Evolutionary conservation across 2,797 vertebrate genomes (phyloP).

Genomic region (Luscinia luscinia): DNA sequence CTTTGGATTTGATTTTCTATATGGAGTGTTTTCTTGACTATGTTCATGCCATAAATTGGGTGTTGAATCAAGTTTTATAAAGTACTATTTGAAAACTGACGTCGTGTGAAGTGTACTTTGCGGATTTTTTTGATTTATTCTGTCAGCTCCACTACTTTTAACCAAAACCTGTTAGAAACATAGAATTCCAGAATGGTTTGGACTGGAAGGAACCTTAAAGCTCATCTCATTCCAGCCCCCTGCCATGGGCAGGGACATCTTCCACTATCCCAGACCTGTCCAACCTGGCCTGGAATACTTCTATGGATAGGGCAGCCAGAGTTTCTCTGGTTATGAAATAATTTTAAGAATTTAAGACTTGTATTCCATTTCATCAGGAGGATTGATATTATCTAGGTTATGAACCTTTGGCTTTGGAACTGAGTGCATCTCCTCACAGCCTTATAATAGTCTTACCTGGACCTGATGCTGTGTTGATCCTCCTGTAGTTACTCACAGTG

Average conservation of each 20-base stretch:
- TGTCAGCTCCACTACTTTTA: neutral
- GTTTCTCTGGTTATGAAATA: neutral
- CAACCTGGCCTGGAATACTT: neutral
- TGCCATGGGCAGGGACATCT: neutral
- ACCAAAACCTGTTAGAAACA: neutral
- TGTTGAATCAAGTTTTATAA: neutral
- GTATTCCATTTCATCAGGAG: neutral
- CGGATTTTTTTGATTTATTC: neutral
- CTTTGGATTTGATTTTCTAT: neutral
- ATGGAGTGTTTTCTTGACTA: neutral
- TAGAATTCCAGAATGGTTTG: neutral
- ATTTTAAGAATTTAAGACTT: neutral
- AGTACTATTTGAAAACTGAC: neutral
- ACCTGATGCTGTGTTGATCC: neutral
- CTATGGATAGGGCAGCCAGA: neutral
- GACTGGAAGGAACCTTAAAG: neutral
- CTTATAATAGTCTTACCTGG: neutral
- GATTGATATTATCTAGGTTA: neutral
- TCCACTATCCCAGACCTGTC: neutral
- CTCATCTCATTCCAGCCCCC: neutral
- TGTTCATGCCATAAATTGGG: neutral
- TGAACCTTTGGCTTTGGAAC: neutral
- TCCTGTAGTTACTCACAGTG: neutral
- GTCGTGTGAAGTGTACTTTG: neutral
- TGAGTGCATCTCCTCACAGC: neutral